Percentiles rank a stretch among this genome's conserved stretches.
phyloP scores from a whole-genome alignment of 1,140 invertebrate species.

The Drosophila kikkawai region DNA sequence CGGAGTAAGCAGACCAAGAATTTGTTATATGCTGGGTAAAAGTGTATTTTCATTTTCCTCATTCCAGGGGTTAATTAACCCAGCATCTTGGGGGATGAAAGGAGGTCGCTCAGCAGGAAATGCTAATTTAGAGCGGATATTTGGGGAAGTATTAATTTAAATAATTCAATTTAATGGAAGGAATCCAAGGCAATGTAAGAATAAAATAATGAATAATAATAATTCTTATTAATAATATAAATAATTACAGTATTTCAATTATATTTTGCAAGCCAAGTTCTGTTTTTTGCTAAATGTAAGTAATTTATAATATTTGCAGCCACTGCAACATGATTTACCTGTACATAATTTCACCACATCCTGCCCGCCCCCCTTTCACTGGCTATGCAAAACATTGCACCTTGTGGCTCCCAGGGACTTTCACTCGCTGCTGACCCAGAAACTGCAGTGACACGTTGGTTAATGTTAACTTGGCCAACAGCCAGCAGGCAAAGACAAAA shows the following conservation, averaged over 20 bases:
- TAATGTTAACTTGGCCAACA: conserved; percentile 46
- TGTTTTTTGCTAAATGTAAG: not conserved
- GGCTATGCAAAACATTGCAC: conserved; percentile 61
- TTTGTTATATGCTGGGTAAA: conserved; percentile 32
- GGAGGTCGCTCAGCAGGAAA: not conserved
- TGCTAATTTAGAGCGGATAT: conserved; percentile 18
- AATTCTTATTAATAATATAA: not conserved
- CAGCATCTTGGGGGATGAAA: not conserved
- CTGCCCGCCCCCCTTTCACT: conserved; percentile 1
- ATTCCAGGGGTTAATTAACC: conserved; percentile 28
- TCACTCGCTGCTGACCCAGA: conserved; percentile 65
- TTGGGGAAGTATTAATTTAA: not conserved
- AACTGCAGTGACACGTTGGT: conserved; percentile 55
- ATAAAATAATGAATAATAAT: not conserved
- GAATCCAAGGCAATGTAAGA: no score
- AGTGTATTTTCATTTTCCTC: conserved; percentile 20
- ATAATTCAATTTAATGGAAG: not conserved
- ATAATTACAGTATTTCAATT: not conserved
- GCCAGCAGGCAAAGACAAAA: conserved; percentile 25
- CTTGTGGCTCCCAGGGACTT: conserved; percentile 64
- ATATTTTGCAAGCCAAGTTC: not conserved
- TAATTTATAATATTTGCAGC: not conserved
- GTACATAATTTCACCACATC: conserved; percentile 8
- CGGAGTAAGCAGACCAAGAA: conserved; percentile 45
- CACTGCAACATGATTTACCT: conserved; percentile 3